phyloP scores from a whole-genome alignment of 2,888 invertebrate genomes.

The Drosophila niveifrons region DNA sequence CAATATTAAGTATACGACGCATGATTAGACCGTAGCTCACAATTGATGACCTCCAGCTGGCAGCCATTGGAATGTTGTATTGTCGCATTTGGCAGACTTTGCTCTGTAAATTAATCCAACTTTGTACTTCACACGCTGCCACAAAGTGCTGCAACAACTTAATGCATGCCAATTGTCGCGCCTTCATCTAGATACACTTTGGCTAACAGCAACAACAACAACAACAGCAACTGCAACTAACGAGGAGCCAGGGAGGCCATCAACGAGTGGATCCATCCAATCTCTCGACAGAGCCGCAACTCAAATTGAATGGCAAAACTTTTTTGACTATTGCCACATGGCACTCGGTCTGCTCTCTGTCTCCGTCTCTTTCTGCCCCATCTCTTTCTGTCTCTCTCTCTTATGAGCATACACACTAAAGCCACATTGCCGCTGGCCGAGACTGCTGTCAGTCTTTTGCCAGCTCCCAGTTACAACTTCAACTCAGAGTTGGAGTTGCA shows the following conservation, averaged over 20 bases:
- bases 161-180: conserved; percentile 82
- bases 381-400: not conserved
- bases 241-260: conserved; percentile 63
- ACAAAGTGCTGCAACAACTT: conserved; percentile 71
- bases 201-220: conserved; percentile 61
- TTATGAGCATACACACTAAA: conserved; percentile 22
- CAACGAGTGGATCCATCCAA: conserved; percentile 54
- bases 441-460: conserved; percentile 69
- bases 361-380: not conserved
- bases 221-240: conserved; percentile 38
- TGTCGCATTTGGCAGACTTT: conserved; percentile 56
- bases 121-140: conserved; percentile 73
- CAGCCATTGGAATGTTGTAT: conserved; percentile 14
- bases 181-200: conserved; percentile 82
- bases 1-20: conserved; percentile 19
- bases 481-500: conserved; percentile 13
- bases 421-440: conserved; percentile 60
- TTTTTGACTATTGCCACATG: conserved; percentile 63
- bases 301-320: conserved; percentile 75
- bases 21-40: not conserved
- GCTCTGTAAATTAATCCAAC: conserved; percentile 59
- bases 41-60: not conserved
- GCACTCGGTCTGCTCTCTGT: conserved; percentile 12
- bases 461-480: conserved; percentile 21
- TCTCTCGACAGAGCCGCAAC: conserved; percentile 65